Percentiles rank a stretch among this genome's conserved stretches.
Conservation (phyloP, 2,797 vertebrate genomes). For the Protosalanx chinensis region DNA sequence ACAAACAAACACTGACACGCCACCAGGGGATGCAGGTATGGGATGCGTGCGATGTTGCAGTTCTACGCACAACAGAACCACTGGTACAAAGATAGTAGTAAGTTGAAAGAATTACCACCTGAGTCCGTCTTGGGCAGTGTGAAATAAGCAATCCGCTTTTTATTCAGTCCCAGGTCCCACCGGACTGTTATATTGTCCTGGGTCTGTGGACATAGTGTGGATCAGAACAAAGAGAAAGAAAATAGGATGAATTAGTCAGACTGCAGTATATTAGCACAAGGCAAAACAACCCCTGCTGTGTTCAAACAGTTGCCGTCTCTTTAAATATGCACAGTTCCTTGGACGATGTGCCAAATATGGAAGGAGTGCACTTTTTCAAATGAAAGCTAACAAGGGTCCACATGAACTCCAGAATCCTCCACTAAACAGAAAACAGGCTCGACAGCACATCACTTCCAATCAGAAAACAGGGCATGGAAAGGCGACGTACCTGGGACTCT, state of each 20-base stretch:
- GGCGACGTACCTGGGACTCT: conserved; percentile 88
- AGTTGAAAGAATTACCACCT: conserved; percentile 74
- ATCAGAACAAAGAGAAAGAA: background rate
- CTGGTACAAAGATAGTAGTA: conserved; percentile 50
- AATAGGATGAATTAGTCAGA: background rate
- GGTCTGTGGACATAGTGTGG: conserved; percentile 72
- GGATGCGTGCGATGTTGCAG: conserved; percentile 57
- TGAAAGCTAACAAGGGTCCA: background rate
- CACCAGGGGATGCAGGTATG: conserved; percentile 59
- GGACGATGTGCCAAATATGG: background rate
- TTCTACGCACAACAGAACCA: conserved; percentile 62
- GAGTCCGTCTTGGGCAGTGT: conserved; percentile 99
- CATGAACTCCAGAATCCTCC: background rate
- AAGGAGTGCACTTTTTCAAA: background rate
- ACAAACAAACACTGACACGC: conserved; percentile 44
- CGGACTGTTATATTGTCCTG: conserved; percentile 99
- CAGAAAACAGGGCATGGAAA: background rate
- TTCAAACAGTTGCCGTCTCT: background rate
- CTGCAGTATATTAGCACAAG: background rate
- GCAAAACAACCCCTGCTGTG: background rate
- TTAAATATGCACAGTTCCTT: background rate
- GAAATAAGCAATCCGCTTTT: conserved; percentile 99
- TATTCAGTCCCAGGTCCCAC: conserved; percentile 99
- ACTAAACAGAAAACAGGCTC: background rate
- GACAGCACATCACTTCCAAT: background rate